Conservation (phyloP, 2,888 invertebrate genomes). For the Ectobius pallidus region DNA sequence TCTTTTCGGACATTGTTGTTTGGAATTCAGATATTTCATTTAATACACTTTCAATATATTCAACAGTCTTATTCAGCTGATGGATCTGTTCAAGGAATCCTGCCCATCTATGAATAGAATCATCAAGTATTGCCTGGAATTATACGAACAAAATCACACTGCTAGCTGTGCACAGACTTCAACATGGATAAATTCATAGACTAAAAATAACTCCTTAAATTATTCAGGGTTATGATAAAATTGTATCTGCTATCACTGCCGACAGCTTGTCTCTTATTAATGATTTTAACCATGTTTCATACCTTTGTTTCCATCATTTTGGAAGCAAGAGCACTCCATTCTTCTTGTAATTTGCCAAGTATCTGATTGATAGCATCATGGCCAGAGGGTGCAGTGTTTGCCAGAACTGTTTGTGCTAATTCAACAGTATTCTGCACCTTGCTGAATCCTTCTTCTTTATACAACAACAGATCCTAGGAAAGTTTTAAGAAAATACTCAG, state of each 20-base stretch:
- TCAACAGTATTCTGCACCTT: slow-evolving; percentile 90
- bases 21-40: slow-evolving; percentile 77
- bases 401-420: slow-evolving; percentile 86
- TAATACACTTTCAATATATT: slow-evolving; percentile 75
- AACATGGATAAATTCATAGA: too few species aligned
- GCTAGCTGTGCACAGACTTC: too few species aligned
- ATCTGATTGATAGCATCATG: slow-evolving; percentile 86
- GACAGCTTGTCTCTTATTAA: too few species aligned
- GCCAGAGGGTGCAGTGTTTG: slow-evolving; percentile 88
- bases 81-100: slow-evolving; percentile 89
- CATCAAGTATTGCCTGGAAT: slow-evolving; percentile 72
- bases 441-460: slow-evolving; percentile 91
- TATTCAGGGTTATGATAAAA: too few species aligned
- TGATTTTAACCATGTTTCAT: too few species aligned
- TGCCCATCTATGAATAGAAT: slow-evolving; percentile 90
- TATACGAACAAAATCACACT: too few species aligned
- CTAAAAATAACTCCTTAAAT: too few species aligned
- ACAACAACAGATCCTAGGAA: slow-evolving; percentile 79
- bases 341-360: slow-evolving; percentile 81
- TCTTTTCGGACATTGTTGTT: slow-evolving; percentile 84
- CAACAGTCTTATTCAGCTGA: slow-evolving; percentile 80
- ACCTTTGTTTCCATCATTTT: slow-evolving; percentile 89
- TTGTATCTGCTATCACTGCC: too few species aligned
- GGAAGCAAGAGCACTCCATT: slow-evolving; percentile 86
- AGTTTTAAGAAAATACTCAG: too few species aligned